These are phyloP conservation scores for Microctenopoma steveboyesi DNA, from an alignment of 2,797 vertebrate species.

Conservation along the genomic window DNA sequence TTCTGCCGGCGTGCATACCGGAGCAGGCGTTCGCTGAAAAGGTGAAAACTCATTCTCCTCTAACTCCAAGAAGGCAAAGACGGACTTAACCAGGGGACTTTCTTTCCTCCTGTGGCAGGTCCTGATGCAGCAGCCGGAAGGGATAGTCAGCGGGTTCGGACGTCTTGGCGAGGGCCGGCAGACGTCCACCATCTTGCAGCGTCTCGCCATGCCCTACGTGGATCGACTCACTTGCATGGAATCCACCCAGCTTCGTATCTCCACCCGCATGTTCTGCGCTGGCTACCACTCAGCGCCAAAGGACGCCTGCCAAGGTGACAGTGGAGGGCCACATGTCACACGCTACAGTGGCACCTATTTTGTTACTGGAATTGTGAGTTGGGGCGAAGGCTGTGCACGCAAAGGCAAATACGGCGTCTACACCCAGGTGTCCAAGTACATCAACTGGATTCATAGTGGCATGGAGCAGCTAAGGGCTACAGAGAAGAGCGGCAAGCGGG, in stretches of 20 bases:
- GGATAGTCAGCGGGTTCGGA: conserved; percentile 92
- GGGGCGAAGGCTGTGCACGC: conserved; percentile 95
- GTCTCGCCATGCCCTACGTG: conserved; percentile 87
- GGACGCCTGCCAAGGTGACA: conserved; percentile 95
- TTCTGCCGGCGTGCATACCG: conserved; percentile 90
- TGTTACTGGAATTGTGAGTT: conserved; percentile 93
- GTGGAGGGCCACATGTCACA: conserved; percentile 94
- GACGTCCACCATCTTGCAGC: conserved; percentile 82
- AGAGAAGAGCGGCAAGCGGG: not conserved
- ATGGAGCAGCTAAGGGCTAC: conserved; percentile 55
- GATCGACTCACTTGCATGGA: conserved; percentile 86
- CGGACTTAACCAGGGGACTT: too few species aligned
- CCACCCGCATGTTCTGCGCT: conserved; percentile 93
- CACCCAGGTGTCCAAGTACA: conserved; percentile 90
- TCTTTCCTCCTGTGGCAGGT: conserved; percentile 60
- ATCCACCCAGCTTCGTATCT: conserved; percentile 85
- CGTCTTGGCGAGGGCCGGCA: conserved; percentile 83
- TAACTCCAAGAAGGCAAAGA: too few species aligned
- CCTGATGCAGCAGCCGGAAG: conserved; percentile 84
- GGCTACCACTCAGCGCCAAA: conserved; percentile 84
- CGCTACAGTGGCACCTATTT: conserved; percentile 86
- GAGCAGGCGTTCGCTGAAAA: conserved; percentile 88
- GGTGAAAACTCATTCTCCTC: conserved; percentile 41
- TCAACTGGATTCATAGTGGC: conserved; percentile 83
- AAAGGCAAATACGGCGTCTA: conserved; percentile 93